phyloP scores from a whole-genome alignment of 1,140 invertebrate species.

The Anastrepha ludens region DNA sequence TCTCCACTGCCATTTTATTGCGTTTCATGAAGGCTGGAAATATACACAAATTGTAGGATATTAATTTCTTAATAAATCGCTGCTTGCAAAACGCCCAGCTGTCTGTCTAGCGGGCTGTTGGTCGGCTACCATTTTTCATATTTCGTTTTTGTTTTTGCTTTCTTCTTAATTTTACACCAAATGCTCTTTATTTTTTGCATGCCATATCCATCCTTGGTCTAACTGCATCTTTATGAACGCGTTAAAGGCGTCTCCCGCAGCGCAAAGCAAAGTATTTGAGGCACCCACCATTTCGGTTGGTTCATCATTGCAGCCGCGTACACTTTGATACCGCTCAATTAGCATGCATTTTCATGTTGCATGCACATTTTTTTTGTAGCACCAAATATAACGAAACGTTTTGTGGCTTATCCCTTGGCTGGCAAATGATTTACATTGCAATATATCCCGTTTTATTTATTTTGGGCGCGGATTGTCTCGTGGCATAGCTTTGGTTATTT shows the following conservation, averaged over 20 bases:
- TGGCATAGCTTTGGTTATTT: slow-evolving; percentile 26
- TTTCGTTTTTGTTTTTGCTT: not conserved
- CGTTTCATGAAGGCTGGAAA: no score
- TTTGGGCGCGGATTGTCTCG: slow-evolving; percentile 22
- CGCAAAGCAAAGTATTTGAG: not conserved
- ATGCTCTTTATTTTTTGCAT: not conserved
- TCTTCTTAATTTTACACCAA: not conserved
- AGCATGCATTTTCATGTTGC: slow-evolving; percentile 48
- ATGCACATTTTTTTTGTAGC: slow-evolving; percentile 21
- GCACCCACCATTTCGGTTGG: slow-evolving; percentile 10
- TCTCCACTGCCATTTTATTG: not conserved
- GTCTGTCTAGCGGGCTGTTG: not conserved
- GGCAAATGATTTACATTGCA: slow-evolving; percentile 17
- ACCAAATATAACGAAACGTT: not conserved
- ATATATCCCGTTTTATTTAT: slow-evolving; percentile 14
- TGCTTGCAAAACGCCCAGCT: slow-evolving; percentile 44
- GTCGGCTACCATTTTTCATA: not conserved
- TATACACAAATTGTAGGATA: not conserved
- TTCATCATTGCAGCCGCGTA: not conserved
- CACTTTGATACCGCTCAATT: slow-evolving; percentile 30
- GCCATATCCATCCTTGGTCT: not conserved
- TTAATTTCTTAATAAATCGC: slow-evolving; percentile 52
- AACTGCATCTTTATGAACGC: not conserved
- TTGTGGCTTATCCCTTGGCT: slow-evolving; percentile 35
- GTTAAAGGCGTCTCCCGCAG: slow-evolving; percentile 32